Evolutionary conservation across 2,113 vertebrate genomes (phyloP), one percentile per base, ranked within the genome.

Genomic region (Junco hyemalis): DNA sequence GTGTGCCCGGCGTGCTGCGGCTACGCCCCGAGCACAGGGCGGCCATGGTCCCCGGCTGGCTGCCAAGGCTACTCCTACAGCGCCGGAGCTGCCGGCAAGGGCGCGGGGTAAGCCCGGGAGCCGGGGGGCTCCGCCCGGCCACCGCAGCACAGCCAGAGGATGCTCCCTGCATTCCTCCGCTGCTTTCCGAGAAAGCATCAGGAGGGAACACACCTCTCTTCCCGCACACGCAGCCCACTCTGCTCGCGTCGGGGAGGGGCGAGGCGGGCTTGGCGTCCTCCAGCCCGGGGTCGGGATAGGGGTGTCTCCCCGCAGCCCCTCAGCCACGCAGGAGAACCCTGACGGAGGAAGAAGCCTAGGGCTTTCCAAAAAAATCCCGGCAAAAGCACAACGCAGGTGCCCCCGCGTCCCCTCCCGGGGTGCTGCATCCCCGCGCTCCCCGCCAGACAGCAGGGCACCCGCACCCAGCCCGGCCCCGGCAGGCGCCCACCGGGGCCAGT

Each of bases 251-350:
- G 7, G 29, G 45, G 22, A 86, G 6, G 21, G 26, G 21, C 3
- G 1, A 25, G 25, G 31, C 0, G 2, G 16, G 22, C 22, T 23
- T 5, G 0, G 70, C 7, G 1, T 16, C 17, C 57, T n/a, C 28
- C 35, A 17, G 36, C 31, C 14, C 2, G 1, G 21, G 18, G 6
- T 28, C 7, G 1, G 40, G 25, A 38, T 4, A 11, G 33, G 20
- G 12, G 10, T 9, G 5, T 14, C 15, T 22, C 31, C 35, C 29
- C 5, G 11, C 70, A 65, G 23, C 25, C 21, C 24, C 54, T 9
- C 13, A 25, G 40, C 40, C 40, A 42, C 40, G 40, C 40, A 42
- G 40, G 15, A 42, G 6, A 15, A 36, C 11, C 33, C 11, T 14
- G 17, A 14, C 8, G 24, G 20, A 16, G 8, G 6, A 17, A 68